Base-by-base conservation (phyloP, 2,113 vertebrate species). In the Cyanistes caeruleus region DNA sequence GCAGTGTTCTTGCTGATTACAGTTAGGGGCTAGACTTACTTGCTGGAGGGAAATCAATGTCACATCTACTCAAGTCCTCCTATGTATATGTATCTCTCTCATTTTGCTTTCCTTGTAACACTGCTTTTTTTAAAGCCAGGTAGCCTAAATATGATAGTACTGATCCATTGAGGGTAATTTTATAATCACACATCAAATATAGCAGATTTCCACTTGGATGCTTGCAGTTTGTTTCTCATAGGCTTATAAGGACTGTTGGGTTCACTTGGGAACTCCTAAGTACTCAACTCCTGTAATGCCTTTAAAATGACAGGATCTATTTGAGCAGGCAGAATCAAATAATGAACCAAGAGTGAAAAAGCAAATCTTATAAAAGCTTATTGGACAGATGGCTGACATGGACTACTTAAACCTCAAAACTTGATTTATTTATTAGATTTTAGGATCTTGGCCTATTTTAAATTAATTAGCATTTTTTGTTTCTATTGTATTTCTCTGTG, bases 371-470 rank as follows among this genome's bases (percentile, higher is more conserved):
- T 4, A 51, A 75, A 92, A 92, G 25, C 14, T 30, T 55, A 35
- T 78, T 93, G 44, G 60, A 58, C 48, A 89, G 52, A 72, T 69
- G 81, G 59, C 48, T 73, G 70, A 62, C 62, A 60, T 67, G 55
- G 74, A 79, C 46, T 96, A 28, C 31, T 93, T 92, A 84, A 88
- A 92, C 52, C 24, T 69, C 80, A 68, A 41, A 74, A 81, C 60
- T 28, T 75, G 76, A 86, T 95, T 88, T 94, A 95, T 19, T 77
- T 93, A 92, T 17, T 80, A 51, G 77, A 88, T 73, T 86, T 31
- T 55, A 17, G 72, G 49, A 89, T 88, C 62, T 53, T 86, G 31
- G 17, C 15, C 59, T 80, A 23, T 51, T 91, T 77, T 63, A 84
- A 86, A 86, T 84, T 87, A 86, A 53, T 93, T 91, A 86, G 6